These are phyloP conservation scores for Stichopus chloronotus DNA, from an alignment of 35 echinoderm and acorn worm genomes.

Conservation along the genomic window DNA sequence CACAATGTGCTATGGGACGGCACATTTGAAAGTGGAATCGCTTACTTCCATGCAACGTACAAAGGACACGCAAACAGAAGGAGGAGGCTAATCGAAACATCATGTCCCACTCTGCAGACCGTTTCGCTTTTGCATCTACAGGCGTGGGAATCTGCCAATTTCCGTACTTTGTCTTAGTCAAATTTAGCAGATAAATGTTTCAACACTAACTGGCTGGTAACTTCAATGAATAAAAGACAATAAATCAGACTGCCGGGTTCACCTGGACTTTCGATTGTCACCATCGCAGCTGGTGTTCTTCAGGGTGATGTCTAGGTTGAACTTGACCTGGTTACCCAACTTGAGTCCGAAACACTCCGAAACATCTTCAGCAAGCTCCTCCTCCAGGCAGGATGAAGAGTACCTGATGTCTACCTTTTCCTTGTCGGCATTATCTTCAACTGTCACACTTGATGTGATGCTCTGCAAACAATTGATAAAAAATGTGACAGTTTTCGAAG, in stretches of 20 bases:
- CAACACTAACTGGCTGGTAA: too few relatives aligned
- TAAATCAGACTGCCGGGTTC: not conserved
- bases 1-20: too few relatives aligned
- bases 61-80: too few relatives aligned
- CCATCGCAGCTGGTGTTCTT: constrained; percentile 74
- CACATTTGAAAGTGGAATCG: too few relatives aligned
- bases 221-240: too few relatives aligned
- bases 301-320: constrained; percentile 75
- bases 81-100: too few relatives aligned
- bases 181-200: too few relatives aligned
- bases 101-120: too few relatives aligned
- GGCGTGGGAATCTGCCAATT: too few relatives aligned
- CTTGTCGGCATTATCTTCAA: constrained; percentile 72
- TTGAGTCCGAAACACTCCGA: constrained; percentile 67
- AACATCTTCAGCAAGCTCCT: not conserved
- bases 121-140: too few relatives aligned
- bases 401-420: constrained; percentile 68
- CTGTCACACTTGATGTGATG: constrained; percentile 85
- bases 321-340: constrained; percentile 82
- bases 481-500: not conserved
- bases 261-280: constrained; percentile 49
- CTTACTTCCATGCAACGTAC: too few relatives aligned
- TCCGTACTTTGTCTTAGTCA: too few relatives aligned
- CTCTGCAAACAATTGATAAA: constrained; percentile 54
- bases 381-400: constrained; percentile 72